phyloP scores from a whole-genome alignment of 1,140 invertebrate genomes.

The Nephila pilipes region DNA sequence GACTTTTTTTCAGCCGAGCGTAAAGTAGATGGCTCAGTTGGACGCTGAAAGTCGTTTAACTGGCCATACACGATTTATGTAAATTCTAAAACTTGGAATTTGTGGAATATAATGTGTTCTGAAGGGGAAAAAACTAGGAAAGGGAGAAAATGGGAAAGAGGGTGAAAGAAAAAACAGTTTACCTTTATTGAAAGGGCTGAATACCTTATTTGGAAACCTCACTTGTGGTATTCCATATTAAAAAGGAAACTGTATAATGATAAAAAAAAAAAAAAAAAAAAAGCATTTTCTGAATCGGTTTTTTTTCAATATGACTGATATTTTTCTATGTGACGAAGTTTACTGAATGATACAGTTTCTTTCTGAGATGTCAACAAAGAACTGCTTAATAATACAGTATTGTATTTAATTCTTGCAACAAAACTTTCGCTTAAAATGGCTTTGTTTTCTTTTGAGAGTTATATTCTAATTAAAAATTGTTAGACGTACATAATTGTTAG shows the following conservation, averaged over 20 bases:
- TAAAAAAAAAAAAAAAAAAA: neutral
- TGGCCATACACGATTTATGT: neutral
- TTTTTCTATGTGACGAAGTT: neutral
- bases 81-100: neutral
- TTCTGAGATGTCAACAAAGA: neutral
- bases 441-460: too few relatives aligned
- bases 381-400: too few relatives aligned
- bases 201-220: neutral
- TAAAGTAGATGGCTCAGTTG: neutral
- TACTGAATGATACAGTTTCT: neutral
- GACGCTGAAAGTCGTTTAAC: neutral
- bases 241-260: neutral
- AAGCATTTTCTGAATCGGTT: neutral
- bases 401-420: too few relatives aligned
- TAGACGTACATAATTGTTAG: too few relatives aligned
- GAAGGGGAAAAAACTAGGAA: neutral
- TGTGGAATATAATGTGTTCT: neutral
- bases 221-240: neutral
- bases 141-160: neutral
- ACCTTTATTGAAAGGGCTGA: neutral
- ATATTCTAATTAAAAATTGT: too few relatives aligned
- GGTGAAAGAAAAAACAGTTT: neutral
- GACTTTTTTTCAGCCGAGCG: too few relatives aligned
- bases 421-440: too few relatives aligned
- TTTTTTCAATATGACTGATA: neutral